Evolutionary conservation across 2,888 invertebrate genomes (phyloP), one percentile per base, ranked within the genome.

Genomic region (Zonitis immaculata): DNA sequence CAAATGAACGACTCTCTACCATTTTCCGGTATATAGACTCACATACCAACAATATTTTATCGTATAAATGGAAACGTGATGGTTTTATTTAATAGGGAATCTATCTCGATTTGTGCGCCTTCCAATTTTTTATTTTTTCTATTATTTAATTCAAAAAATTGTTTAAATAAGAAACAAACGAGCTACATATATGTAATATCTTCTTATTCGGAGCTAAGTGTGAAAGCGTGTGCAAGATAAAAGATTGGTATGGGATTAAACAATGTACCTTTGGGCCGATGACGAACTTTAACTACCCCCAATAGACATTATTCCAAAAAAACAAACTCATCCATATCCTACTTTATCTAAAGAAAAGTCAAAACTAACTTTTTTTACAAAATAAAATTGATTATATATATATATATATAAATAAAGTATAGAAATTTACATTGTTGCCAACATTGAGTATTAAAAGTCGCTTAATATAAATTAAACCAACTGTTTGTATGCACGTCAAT

Each of bases 171-270:
- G n/a, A n/a, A n/a, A n/a, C n/a, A n/a, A n/a, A n/a, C n/a, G n/a
- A n/a, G n/a, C n/a, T n/a, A n/a, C n/a, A n/a, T n/a, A 66, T 66
- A 65, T 65, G 67, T 66, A 68, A 72, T 73, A 72, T 73, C 73
- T 73, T 67, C 72, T 72, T 71, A 71, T 73, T 67, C 67, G 60
- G 64, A 62, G 70, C 64, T 71, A 73, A 75, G 74, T 73, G 74
- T 73, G 73, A 73, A 74, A 74, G 70, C 74, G 74, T 75, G 75
- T 73, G 73, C 66, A 64, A 73, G 74, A 72, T 75, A 76, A 76
- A 75, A 76, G 75, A 76, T 76, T 76, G 75, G 74, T 73, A 75
- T 74, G 75, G 76, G 76, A 76, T 76, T 75, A 75, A 73, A 73
- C 69, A 73, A 73, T 70, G 73, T 70, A 71, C 65, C 64, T 59